Base-by-base conservation (phyloP, 2,113 vertebrate genomes). In the Aepyceros melampus region DNA sequence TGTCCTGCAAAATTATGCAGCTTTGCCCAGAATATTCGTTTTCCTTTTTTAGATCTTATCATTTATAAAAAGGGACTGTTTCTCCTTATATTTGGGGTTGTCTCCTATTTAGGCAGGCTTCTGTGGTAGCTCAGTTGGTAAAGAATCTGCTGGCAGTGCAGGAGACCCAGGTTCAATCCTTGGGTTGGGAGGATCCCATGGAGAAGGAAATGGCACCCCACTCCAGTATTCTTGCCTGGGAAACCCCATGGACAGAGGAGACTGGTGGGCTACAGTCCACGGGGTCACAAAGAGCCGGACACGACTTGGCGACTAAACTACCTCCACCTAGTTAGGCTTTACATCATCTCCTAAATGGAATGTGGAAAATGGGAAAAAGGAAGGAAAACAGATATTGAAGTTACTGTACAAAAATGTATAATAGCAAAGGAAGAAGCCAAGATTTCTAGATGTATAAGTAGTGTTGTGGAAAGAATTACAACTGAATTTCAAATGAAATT, bases 401-500 rank as follows among this genome's bases (percentile, higher is more conserved):
- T 92, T 97, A 85, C 55, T 97, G 53, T 88, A 27, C 4, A 95
- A 76, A 97, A 97, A 97, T 96, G 81, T 79, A 19, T 49, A 95
- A 1, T n/a, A 95, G 40, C 87, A 97, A 74, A 36, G 79, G 27
- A 94, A 98, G 76, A 89, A 95, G 76, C 60, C 6, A 74, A 89
- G n/a, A 56, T 96, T 96, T 96, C 51, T 21, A 15, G 27, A 60
- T 87, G 14, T 62, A 67, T 43, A 40, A 17, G 53, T 67, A 76
- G 12, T 45, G 82, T 15, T n/a, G 2, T 47, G 27, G 58, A 92
- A 97, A 94, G 82, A 97, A 97, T 94, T 7, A 0, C 55, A 87
- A 76, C 84, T 36, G 16, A 0, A 45, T 31, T 71, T 95, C 95
- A 88, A 94, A 85, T 82, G 96, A 94, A 94, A 97, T 36, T 40